Percentiles rank a stretch among this genome's conserved stretches.
Conservation (phyloP, 2,113 vertebrate genomes). For the Erpornis zantholeuca region DNA sequence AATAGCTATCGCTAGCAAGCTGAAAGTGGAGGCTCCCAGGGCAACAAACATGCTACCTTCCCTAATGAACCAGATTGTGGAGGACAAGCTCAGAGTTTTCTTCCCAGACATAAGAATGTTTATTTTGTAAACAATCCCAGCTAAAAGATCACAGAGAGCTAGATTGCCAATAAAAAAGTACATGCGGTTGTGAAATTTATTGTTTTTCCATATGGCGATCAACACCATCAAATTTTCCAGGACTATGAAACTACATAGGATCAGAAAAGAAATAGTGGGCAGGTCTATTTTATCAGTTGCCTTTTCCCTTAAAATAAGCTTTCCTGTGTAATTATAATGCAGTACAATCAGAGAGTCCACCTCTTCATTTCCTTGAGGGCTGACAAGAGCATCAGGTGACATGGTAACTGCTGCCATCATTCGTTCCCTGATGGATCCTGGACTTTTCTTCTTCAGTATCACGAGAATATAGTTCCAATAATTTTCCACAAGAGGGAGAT, state of each 20-base stretch:
- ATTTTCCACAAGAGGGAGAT: constrained; percentile 73
- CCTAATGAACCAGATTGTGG: constrained; percentile 86
- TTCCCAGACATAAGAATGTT: constrained; percentile 93
- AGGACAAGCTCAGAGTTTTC: constrained; percentile 85
- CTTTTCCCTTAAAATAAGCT: constrained; percentile 74
- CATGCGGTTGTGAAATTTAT: constrained; percentile 94
- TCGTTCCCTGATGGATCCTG: background rate
- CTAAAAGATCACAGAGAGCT: constrained; percentile 92
- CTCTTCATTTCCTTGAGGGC: constrained; percentile 16
- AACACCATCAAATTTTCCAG: constrained; percentile 94
- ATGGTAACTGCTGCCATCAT: constrained; percentile 49
- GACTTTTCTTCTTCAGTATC: background rate
- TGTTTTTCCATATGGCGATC: constrained; percentile 93
- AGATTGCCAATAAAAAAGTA: constrained; percentile 98
- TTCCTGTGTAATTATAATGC: constrained; percentile 94
- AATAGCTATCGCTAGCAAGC: constrained; percentile 92
- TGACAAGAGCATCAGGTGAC: background rate
- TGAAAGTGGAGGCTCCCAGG: constrained; percentile 91
- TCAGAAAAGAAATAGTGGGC: constrained; percentile 78
- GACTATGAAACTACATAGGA: constrained; percentile 89
- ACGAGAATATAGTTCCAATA: background rate
- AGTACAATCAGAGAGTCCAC: constrained; percentile 70
- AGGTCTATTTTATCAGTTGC: constrained; percentile 58
- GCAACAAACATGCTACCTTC: constrained; percentile 96
- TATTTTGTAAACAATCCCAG: constrained; percentile 86